Evolutionary conservation across 2,113 vertebrate genomes (phyloP).

Genomic region (Ochotona princeps): DNA sequence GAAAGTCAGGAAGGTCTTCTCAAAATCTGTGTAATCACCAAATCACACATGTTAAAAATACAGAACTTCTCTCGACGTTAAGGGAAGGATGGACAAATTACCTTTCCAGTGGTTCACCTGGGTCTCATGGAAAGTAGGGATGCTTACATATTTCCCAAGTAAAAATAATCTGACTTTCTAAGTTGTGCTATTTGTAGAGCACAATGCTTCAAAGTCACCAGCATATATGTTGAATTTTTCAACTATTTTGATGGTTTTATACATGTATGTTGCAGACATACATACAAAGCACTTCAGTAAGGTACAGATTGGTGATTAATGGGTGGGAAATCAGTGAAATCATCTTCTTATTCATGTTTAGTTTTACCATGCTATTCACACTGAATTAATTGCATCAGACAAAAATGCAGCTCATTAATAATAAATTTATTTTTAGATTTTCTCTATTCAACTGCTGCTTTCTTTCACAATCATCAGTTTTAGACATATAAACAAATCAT

Average conservation of each 20-base stretch:
- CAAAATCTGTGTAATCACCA: conserved; percentile 17
- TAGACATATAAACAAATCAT: not conserved
- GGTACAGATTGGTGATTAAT: not conserved
- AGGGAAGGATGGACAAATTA: not conserved
- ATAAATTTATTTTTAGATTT: not conserved
- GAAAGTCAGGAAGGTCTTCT: conserved; percentile 29
- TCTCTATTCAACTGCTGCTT: not conserved
- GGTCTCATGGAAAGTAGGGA: not conserved
- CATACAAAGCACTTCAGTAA: not conserved
- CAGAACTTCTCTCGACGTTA: not conserved
- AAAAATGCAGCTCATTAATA: not conserved
- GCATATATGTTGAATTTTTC: not conserved
- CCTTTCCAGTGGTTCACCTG: not conserved
- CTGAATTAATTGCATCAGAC: conserved; percentile 9
- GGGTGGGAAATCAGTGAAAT: not conserved
- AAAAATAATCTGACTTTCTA: not conserved
- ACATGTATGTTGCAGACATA: not conserved
- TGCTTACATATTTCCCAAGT: not conserved
- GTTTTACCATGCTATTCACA: not conserved
- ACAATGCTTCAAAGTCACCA: not conserved
- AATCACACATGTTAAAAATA: not conserved
- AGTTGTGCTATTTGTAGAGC: not conserved
- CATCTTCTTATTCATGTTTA: not conserved
- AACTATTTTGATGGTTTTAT: not conserved
- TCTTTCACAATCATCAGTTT: not conserved